Evolutionary conservation across 1,140 invertebrate genomes (phyloP), one percentile per base, ranked within the genome.

Genomic region (Drosophila tropicalis): DNA sequence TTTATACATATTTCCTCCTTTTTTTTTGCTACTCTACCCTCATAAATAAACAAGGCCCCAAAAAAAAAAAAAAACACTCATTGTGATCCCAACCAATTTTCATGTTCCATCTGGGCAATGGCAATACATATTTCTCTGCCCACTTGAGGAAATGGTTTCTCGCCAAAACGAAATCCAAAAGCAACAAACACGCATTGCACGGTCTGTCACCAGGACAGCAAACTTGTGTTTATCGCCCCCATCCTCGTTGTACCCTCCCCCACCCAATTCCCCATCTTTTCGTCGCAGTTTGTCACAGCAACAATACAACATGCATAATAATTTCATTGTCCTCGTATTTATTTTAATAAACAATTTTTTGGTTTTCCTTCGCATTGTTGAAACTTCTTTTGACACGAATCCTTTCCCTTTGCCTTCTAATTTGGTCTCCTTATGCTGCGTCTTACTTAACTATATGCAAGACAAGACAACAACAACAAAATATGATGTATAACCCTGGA

Each of bases 191-290:
- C 86, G 90, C 90, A 91, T 91, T 87, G 81, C 79, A 91, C 90
- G 51, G 90, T 89, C 85, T 91, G 90, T 91, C 87, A 91, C 90
- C 90, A 86, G 73, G 83, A 79, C 79, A 87, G 82, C 82, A 68
- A 86, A 62, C 65, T 67, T 76, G 55, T 81, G 65, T 75, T 65
- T 60, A 58, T 66, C 65, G 55, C 54, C 40, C 72, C 62, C 56
- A 32, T 15, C 4, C 36, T 13, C 36, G 1, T 39, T 13, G 3
- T 13, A 10, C 0, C 10, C 2, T 1, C 34, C 19, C 65, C 17
- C 25, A 32, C 47, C 39, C 40, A 39, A 12, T 22, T 19, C 57
- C 34, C 64, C 44, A 62, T 40, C 34, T 17, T 51, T 17, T 51
- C 19, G 19, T n/a, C 25, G 13, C 15, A 64, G n/a, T 72, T 32